These are phyloP conservation scores for Pedionomus torquatus DNA, from an alignment of 2,113 vertebrate genomes.

Conservation along the genomic window DNA sequence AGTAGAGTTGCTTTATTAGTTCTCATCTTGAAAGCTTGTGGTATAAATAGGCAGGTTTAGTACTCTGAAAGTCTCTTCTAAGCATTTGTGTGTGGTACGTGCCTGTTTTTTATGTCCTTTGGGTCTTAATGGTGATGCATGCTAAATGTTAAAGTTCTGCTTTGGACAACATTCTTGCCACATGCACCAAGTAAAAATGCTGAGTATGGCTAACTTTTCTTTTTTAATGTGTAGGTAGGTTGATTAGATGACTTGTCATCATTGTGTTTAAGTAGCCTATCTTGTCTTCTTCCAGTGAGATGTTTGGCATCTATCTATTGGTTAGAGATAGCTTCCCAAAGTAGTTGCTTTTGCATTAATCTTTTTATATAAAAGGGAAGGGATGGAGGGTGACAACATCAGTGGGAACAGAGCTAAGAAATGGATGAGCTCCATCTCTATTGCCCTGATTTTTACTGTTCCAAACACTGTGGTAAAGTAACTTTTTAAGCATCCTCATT, in stretches of 20 bases:
- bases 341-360: background rate
- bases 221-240: background rate
- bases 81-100: background rate
- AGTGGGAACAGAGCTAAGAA: background rate
- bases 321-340: background rate
- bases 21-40: background rate
- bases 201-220: background rate
- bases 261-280: background rate
- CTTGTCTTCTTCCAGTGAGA: background rate
- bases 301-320: background rate
- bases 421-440: background rate
- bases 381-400: background rate
- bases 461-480: background rate
- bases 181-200: background rate
- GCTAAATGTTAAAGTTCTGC: background rate
- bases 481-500: background rate
- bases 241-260: background rate
- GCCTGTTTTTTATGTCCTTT: background rate
- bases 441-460: background rate
- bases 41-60: background rate
- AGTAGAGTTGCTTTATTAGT: background rate
- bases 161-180: background rate
- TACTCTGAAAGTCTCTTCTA: background rate
- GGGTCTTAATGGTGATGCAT: background rate
- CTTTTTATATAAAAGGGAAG: background rate